phyloP scores from a whole-genome alignment of 2,113 vertebrate species.

The Edolisoma coerulescens region DNA sequence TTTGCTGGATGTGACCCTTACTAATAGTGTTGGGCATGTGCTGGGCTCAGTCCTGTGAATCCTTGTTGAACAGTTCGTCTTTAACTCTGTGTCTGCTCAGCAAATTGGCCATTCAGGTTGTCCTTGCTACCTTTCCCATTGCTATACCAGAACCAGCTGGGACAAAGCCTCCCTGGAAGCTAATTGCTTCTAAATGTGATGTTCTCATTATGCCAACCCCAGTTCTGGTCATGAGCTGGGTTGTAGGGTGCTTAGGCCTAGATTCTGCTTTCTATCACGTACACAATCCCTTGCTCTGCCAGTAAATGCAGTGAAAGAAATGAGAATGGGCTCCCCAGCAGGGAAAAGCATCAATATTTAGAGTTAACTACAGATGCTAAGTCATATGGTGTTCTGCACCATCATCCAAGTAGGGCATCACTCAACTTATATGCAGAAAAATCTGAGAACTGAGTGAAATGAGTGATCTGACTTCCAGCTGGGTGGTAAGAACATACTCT shows the following conservation, averaged over 20 bases:
- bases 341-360: background rate
- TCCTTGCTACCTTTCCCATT: background rate
- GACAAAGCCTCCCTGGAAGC: background rate
- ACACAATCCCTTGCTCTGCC: background rate
- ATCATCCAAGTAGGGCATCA: background rate
- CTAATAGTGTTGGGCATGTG: accelerated
- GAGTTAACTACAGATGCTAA: background rate
- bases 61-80: background rate
- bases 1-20: background rate
- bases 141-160: background rate
- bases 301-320: background rate
- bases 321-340: background rate
- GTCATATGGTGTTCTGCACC: background rate
- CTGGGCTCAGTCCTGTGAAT: background rate
- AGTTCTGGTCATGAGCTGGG: background rate
- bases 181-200: background rate
- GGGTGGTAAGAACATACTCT: background rate
- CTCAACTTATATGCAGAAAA: background rate
- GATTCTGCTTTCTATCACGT: background rate
- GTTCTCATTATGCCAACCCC: background rate
- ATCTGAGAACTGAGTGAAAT: background rate
- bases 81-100: background rate
- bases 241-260: background rate
- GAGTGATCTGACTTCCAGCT: background rate
- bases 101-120: background rate